A percentile compares a stretch with the other conserved stretches of the same genome.
These are phyloP conservation scores for Microcebus lehilahytsara DNA, from an alignment of 2,113 vertebrate genomes.

Conservation along the genomic window DNA sequence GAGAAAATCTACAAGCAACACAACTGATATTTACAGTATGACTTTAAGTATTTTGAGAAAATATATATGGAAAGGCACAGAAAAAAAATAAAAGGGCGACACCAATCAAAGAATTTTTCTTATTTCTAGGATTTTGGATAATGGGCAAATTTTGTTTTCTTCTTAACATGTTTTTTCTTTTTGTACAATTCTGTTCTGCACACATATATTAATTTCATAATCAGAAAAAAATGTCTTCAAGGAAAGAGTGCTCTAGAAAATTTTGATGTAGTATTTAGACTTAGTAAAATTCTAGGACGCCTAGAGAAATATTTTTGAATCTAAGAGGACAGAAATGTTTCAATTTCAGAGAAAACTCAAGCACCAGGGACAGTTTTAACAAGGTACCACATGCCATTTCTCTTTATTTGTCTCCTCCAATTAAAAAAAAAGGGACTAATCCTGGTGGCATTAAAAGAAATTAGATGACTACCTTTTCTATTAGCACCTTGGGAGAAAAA, in stretches of 20 bases:
- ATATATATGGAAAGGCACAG: not conserved
- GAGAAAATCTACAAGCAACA: not conserved
- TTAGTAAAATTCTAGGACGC: not conserved
- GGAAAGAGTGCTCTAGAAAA: not conserved
- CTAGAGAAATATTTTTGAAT: not conserved
- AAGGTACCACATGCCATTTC: not conserved
- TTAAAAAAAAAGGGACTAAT: not conserved
- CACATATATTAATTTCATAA: not conserved
- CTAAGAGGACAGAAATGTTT: not conserved
- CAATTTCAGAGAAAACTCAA: not conserved
- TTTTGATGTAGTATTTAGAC: not conserved
- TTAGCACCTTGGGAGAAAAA: not conserved
- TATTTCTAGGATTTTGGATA: not conserved
- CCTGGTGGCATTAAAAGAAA: not conserved
- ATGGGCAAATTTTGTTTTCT: not conserved
- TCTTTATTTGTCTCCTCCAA: not conserved
- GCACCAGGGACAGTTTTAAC: not conserved
- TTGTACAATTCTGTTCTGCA: not conserved
- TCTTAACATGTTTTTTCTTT: not conserved
- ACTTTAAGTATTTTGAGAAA: not conserved
- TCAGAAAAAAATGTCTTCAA: not conserved
- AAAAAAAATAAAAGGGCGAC: not conserved
- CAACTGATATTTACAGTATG: not conserved
- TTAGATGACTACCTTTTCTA: not conserved
- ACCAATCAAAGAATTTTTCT: not conserved